phyloP scores from a whole-genome alignment of 2,888 invertebrate species.

The Charanyca ferruginea region DNA sequence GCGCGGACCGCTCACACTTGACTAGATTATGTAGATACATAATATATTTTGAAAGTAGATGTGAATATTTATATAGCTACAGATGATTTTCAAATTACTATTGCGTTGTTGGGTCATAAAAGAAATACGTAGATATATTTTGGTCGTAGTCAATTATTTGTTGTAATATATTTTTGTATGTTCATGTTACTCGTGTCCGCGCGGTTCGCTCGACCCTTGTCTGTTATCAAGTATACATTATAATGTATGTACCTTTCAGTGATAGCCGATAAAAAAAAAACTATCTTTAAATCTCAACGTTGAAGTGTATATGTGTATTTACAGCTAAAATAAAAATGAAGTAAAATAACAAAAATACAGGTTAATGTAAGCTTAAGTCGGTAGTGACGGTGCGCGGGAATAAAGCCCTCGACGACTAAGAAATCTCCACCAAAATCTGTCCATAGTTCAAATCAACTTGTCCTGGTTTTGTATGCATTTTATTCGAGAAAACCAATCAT shows the following conservation, averaged over 20 bases:
- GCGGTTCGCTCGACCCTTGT: slow-evolving; percentile 77
- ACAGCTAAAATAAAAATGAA: slow-evolving; percentile 75
- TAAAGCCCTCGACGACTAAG: slow-evolving; percentile 38
- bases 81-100: slow-evolving; percentile 38
- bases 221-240: slow-evolving; percentile 85
- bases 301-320: slow-evolving; percentile 87
- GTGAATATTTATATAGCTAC: slow-evolving; percentile 50
- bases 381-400: slow-evolving; percentile 85
- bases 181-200: slow-evolving; percentile 67
- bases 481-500: slow-evolving; percentile 5
- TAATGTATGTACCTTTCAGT: slow-evolving; percentile 83
- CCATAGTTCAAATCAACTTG: slow-evolving; percentile 21
- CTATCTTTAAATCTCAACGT: slow-evolving; percentile 74
- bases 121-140: slow-evolving; percentile 44
- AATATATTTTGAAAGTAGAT: slow-evolving; percentile 34
- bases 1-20: slow-evolving; percentile 70
- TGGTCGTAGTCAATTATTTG: slow-evolving; percentile 55
- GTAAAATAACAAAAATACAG: slow-evolving; percentile 78
- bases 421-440: slow-evolving; percentile 35
- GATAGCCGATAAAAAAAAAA: slow-evolving; percentile 78
- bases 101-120: slow-evolving; percentile 54
- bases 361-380: slow-evolving; percentile 77
- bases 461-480: slow-evolving; percentile 26
- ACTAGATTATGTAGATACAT: slow-evolving; percentile 42
- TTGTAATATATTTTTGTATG: slow-evolving; percentile 58